These are phyloP conservation scores for Akabosia matsudoensis DNA, from an alignment of 1,140 invertebrate genomes.

Conservation along the genomic window DNA sequence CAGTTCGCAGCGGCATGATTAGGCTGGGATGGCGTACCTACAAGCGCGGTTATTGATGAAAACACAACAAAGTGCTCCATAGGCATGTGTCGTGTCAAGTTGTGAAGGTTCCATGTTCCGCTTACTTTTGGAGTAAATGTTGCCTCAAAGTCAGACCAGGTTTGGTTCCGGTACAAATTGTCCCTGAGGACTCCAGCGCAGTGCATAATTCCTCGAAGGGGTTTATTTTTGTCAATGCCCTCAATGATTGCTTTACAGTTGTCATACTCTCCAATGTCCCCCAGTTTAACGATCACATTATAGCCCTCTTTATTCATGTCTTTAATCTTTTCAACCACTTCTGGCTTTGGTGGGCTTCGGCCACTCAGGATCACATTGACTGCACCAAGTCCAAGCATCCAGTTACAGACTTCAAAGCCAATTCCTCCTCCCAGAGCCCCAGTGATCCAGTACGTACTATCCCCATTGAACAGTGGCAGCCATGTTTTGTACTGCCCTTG, in stretches of 20 bases:
- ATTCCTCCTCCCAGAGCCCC: constrained; percentile 19
- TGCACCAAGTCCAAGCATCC: constrained; percentile 3
- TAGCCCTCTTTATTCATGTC: neutral
- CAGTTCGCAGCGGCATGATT: neutral
- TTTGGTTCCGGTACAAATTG: neutral
- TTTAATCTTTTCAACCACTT: neutral
- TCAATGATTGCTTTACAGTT: neutral
- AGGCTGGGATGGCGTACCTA: neutral
- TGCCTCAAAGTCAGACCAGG: neutral
- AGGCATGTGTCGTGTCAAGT: neutral
- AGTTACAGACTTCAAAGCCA: neutral
- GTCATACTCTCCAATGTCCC: neutral
- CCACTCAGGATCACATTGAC: neutral
- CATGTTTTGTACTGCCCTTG: neutral
- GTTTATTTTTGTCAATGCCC: neutral
- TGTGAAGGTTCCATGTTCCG: neutral
- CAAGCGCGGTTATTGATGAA: neutral
- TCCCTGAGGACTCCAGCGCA: neutral
- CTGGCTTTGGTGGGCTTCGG: neutral
- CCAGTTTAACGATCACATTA: neutral
- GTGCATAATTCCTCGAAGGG: neutral
- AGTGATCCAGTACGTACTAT: neutral
- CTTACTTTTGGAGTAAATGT: neutral
- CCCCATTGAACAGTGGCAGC: neutral
- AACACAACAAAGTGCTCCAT: neutral